A percentile compares a stretch with the other conserved stretches of the same genome.
Evolutionary conservation across 1,140 invertebrate genomes (phyloP).

Genomic region (Calliopsis andreniformis): DNA sequence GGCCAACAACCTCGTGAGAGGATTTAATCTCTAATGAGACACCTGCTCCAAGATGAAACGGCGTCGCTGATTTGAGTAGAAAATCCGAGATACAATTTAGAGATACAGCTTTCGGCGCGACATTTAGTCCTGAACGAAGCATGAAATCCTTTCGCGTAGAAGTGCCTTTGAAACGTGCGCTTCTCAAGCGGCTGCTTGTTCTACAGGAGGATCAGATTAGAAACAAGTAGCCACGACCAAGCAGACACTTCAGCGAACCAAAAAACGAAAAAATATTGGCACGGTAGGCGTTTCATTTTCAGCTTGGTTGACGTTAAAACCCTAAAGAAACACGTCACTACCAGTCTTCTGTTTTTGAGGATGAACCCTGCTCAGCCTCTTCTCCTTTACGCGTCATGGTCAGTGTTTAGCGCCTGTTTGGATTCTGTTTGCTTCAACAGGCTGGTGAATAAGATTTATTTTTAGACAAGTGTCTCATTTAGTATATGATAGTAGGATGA

Average conservation of each 20-base stretch:
- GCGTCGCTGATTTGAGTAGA: conserved; percentile 20
- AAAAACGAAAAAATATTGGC: neutral
- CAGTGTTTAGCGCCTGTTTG: neutral
- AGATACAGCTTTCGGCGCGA: conserved; percentile 60
- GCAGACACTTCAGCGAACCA: neutral
- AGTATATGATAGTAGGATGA: no score
- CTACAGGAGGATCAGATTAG: conserved; percentile 30
- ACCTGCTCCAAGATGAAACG: conserved; percentile 25
- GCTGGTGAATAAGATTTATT: no score
- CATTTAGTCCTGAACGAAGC: conserved; percentile 18
- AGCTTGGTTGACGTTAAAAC: conserved; percentile 10
- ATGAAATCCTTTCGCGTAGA: conserved; percentile 28
- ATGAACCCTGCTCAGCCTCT: neutral
- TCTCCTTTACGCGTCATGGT: neutral
- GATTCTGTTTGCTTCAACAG: neutral
- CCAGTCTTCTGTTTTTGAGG: neutral
- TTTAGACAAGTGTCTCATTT: no score
- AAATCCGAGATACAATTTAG: conserved; percentile 31
- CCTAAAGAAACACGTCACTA: conserved; percentile 1
- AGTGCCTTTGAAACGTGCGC: neutral
- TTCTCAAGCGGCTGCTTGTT: conserved; percentile 1
- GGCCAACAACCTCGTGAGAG: no score
- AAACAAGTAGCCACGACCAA: conserved; percentile 32
- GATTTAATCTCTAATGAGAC: conserved; percentile 50
- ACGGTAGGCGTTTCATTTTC: conserved; percentile 23